These are phyloP conservation scores for Emydocephalus ijimae DNA, from an alignment of 2,113 vertebrate genomes.

Conservation along the genomic window DNA sequence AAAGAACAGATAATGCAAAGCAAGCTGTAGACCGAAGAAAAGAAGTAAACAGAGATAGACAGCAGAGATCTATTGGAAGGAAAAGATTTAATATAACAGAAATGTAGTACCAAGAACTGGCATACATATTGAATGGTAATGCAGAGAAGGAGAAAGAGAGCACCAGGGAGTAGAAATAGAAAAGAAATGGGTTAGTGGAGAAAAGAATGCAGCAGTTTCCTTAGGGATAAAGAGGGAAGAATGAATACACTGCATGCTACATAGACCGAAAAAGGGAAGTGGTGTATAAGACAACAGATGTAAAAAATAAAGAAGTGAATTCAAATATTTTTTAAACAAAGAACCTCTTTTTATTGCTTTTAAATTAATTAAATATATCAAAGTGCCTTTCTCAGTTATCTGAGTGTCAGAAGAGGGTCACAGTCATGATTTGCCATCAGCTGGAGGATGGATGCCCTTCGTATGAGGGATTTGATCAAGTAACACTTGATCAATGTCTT, in stretches of 20 bases:
- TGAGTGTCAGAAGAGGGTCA: not conserved
- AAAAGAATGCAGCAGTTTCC: not conserved
- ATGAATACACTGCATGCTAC: not conserved
- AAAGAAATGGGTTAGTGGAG: not conserved
- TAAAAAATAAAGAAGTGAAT: not conserved
- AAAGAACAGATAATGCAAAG: not conserved
- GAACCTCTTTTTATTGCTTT: not conserved
- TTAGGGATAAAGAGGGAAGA: not conserved
- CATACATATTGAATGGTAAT: not conserved
- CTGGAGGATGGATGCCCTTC: not conserved
- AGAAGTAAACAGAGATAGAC: too few species aligned
- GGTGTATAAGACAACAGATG: not conserved
- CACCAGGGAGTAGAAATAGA: not conserved
- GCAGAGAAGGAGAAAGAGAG: not conserved
- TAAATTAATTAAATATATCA: not conserved
- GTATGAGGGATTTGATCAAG: not conserved
- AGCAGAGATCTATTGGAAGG: not conserved
- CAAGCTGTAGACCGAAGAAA: not conserved
- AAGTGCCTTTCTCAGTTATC: not conserved
- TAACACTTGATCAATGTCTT: not conserved
- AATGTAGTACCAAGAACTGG: not conserved
- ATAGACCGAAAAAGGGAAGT: not conserved
- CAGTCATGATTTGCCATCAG: not conserved
- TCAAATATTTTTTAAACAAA: not conserved
- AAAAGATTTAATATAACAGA: not conserved